Evolutionary conservation across 2,113 vertebrate species (phyloP).

Genomic region (Arvicanthis niloticus): DNA sequence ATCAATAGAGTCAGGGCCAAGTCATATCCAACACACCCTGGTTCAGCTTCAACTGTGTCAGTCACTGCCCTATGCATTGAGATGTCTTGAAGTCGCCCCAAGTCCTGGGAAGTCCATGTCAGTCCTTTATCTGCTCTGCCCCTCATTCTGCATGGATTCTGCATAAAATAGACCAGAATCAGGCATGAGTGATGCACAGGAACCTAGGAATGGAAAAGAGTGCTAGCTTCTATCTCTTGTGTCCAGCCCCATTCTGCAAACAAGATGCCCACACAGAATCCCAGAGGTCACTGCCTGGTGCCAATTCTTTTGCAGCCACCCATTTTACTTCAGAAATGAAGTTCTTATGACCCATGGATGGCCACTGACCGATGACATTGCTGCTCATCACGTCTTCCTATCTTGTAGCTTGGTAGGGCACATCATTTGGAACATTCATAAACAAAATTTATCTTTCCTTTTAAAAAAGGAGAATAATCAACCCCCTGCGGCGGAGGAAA

Average conservation of each 20-base stretch:
- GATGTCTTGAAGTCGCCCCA: not conserved
- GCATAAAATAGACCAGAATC: not conserved
- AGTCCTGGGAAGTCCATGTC: not conserved
- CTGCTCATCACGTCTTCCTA: conserved; percentile 73
- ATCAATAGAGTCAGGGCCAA: not conserved
- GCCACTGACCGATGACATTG: conserved; percentile 78
- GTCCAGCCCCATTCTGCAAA: not conserved
- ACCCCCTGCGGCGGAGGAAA: not conserved
- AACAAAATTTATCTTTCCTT: conserved; percentile 31
- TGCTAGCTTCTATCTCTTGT: not conserved
- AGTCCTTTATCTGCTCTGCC: not conserved
- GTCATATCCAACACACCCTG: not conserved
- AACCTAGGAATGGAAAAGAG: conserved; percentile 10
- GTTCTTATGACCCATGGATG: conserved; percentile 77
- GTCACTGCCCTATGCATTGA: not conserved
- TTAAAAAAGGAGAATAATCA: conserved; percentile 17
- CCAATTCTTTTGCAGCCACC: conserved; percentile 55
- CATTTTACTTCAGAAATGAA: conserved; percentile 47
- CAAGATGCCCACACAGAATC: not conserved
- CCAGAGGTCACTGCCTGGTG: not conserved
- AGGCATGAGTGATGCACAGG: not conserved
- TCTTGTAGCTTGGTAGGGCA: conserved; percentile 72
- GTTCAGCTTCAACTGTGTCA: not conserved
- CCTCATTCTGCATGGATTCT: not conserved
- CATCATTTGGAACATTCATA: conserved; percentile 78